Base-by-base conservation (phyloP, 2,888 invertebrate species). In the Hydrotaea cyrtoneurina region DNA sequence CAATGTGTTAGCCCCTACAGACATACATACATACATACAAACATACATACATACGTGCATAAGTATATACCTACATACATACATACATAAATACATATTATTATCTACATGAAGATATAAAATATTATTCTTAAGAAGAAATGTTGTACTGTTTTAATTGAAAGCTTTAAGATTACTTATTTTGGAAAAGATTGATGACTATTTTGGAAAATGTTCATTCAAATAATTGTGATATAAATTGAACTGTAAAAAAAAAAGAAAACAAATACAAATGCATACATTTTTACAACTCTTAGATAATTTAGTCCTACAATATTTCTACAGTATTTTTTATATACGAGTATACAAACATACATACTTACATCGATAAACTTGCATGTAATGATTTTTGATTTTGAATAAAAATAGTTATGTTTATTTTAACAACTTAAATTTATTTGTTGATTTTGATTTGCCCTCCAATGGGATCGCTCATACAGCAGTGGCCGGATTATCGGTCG, bases 161-260 rank as follows among this genome's bases (percentile, higher is more conserved):
- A 85, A 80, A 82, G 85, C 82, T 82, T 82, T 80, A 82, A 85
- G 23, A 59, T 59, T 74, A 46, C 57, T 46, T 59, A 74, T 57
- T 43, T 73, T 73, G 39, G 39, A 73, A 55, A 21, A 19, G 21
- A 59, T 73, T 59, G 59, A 74, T 74, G 39, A 46, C 46, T 19
- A 78, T 55, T 80, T 80, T 82, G 72, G 77, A 62, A 43, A 82
- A 78, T 43, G 50, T 84, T 78, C n/a, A 73, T 78, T 71, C 76
- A 80, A 80, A 81, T 81, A 55, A 71, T 82, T 85, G 82, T 82
- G 85, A 82, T 83, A 86, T 53, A 83, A 78, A 85, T 78, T 64
- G 71, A 78, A 62, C 78, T 73, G 71, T 81, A 80, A 46, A 80
- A 84, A 80, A 2, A 31, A 31, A 31, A 7, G 81, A 80, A 2